These are phyloP conservation scores for Tokudaia tokunoshimensis DNA, from an alignment of 2,797 vertebrate species.

Conservation along the genomic window DNA sequence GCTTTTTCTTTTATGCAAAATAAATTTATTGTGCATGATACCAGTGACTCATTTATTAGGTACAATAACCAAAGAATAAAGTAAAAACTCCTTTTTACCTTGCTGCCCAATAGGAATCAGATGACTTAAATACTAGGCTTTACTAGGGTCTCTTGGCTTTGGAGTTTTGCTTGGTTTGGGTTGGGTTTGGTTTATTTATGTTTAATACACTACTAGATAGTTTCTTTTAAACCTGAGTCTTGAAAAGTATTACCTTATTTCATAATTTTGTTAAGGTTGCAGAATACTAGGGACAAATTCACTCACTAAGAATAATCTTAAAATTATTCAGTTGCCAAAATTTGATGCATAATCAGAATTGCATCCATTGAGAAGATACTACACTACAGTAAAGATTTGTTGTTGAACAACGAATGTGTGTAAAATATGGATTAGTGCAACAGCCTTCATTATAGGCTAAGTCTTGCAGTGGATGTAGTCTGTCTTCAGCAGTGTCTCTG, in stretches of 20 bases:
- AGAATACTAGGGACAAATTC: conserved; percentile 23
- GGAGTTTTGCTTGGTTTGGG: neutral
- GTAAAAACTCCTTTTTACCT: conserved; percentile 67
- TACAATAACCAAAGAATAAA: conserved; percentile 80
- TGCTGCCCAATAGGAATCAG: conserved; percentile 60
- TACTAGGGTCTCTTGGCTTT: neutral
- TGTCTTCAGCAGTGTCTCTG: conserved; percentile 43
- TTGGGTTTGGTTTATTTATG: neutral
- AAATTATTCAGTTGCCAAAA: conserved; percentile 23
- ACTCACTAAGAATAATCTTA: conserved; percentile 39
- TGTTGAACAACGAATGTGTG: conserved; percentile 32
- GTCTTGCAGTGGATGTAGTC: neutral
- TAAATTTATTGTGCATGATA: conserved; percentile 89
- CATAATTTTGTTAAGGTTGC: conserved; percentile 53
- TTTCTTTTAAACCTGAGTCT: conserved; percentile 64
- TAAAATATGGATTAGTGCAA: neutral
- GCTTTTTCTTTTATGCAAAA: conserved; percentile 89
- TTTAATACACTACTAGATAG: conserved; percentile 62
- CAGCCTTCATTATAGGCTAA: conserved; percentile 33
- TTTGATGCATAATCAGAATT: conserved; percentile 62
- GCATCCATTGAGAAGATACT: conserved; percentile 39
- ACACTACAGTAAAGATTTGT: conserved; percentile 7
- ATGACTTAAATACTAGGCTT: conserved; percentile 54
- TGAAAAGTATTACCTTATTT: conserved; percentile 50
- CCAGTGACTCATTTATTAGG: conserved; percentile 84